Base-by-base conservation (phyloP, 2,888 invertebrate genomes). In the Oxytorus armatus region DNA sequence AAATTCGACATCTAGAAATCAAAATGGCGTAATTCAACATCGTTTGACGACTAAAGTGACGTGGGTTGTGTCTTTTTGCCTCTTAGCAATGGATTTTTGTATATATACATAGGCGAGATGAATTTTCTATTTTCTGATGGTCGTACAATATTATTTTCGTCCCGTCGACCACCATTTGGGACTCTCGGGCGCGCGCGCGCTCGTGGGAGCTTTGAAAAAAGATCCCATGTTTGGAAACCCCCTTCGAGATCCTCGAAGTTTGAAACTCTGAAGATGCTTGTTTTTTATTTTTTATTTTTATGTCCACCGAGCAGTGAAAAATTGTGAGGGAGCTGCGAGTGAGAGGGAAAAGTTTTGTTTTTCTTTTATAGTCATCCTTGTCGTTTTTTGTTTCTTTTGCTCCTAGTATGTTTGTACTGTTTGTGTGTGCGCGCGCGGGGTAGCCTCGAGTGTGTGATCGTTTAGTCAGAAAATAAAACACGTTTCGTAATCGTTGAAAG, bases 401-500 rank as follows among this genome's bases (percentile, higher is more conserved):
- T 42, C 8, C 23, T n/a, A 14, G 25, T 21, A n/a, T 44, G 33
- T 53, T 68, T 29, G 53, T 25, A 42, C 36, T 36, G 16, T 65
- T 33, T 29, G 33, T 49, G 16, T 16, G 23, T n/a, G 33, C 18
- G 23, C 11, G 33, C 18, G 49, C 1, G 29, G 16, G 10, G 16
- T n/a, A 51, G 42, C 16, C 51, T 39, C 44, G 66, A 73, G 73
- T n/a, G n/a, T n/a, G n/a, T 49, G 61, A 55, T 74, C 44, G 25
- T 74, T 63, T 74, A n/a, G 39, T 51, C 59, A 53, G 36, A 33
- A 78, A 74, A 73, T 11, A 39, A 74, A 59, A 53, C 66, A 66
- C 55, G 69, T 55, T 57, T 44, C 4, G n/a, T n/a, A n/a, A 57
- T 69, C 25, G 69, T 16, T n/a, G 55, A 44, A 44, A n/a, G n/a